Base-by-base conservation (phyloP, 2,113 vertebrate genomes). In the Triplophysa tibetana region DNA sequence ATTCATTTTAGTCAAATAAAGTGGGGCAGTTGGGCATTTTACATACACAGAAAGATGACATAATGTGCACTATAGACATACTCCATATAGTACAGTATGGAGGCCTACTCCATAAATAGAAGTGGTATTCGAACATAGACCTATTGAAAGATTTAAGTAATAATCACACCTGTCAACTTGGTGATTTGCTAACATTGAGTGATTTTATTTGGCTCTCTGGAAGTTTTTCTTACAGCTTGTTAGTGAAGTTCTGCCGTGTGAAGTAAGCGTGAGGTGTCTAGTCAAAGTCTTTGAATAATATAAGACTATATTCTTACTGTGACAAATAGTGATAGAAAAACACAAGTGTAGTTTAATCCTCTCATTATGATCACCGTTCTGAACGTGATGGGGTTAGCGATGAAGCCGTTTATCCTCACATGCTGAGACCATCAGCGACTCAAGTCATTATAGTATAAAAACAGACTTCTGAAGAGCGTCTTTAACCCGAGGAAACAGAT, bases 401-500 rank as follows among this genome's bases (percentile, higher is more conserved):
- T 75, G 24, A 75, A 1, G 9, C 4, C 45, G 17, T 19, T 26
- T 63, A 43, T 56, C 43, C 60, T 60, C 4, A 16, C 70, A 23
- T 60, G 1, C 56, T 24, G 16, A 63, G 56, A 75, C 61, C 48
- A 75, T 14, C 58, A 63, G 72, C 16, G 56, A 61, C 21, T 23
- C 61, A 62, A 61, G 23, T 23, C 38, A 3, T 75, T 43, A 14
- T 63, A 75, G 13, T 75, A 62, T 75, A 50, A 75, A 61, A n/a
- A 48, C 58, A 75, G 72, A 26, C 72, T 75, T 75, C 72, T 62
- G 41, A 75, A 24, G 56, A 62, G 72, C 58, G 48, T 48, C 41
- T 11, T 11, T 63, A 63, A 75, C 72, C 72, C 45, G 38, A 29
- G 13, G 19, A 60, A 50, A 38, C 38, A 63, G 72, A 75, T 75